phyloP scores from a whole-genome alignment of 2,113 vertebrate species.

The Spea multiplicata region DNA sequence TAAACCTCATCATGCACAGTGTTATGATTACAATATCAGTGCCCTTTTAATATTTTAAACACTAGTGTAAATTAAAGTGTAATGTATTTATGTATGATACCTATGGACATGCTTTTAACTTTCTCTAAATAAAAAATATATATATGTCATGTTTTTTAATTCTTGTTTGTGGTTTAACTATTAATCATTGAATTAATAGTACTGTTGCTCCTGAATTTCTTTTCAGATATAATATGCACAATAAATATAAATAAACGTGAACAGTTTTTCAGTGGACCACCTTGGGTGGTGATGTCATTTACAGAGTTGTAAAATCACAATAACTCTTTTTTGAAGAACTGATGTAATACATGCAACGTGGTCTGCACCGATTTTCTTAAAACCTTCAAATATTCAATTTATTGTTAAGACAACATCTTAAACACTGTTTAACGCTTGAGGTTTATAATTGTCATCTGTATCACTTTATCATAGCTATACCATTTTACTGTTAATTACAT shows the following conservation, averaged over 20 bases:
- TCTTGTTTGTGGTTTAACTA: too few species aligned
- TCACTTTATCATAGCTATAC: slow-evolving; percentile 24
- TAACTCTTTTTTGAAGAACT: slow-evolving; percentile 22
- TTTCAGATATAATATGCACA: not conserved
- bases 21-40: too few species aligned
- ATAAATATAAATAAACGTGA: slow-evolving; percentile 1
- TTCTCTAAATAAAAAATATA: too few species aligned
- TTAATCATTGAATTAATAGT: too few species aligned
- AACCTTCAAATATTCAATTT: not conserved
- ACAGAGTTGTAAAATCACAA: slow-evolving; percentile 27
- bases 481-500: slow-evolving; percentile 17
- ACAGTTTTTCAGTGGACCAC: slow-evolving; percentile 1
- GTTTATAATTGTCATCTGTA: not conserved
- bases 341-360: slow-evolving; percentile 28
- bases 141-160: too few species aligned
- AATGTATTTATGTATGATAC: too few species aligned
- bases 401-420: slow-evolving; percentile 26
- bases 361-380: slow-evolving; percentile 2
- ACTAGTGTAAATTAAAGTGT: too few species aligned
- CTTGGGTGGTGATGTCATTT: slow-evolving; percentile 43
- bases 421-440: not conserved
- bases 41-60: too few species aligned
- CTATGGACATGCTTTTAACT: too few species aligned
- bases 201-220: too few species aligned
- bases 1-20: too few species aligned